These are phyloP conservation scores for Synaphobranchus kaupii DNA, from an alignment of 2,797 vertebrate genomes.

Conservation along the genomic window DNA sequence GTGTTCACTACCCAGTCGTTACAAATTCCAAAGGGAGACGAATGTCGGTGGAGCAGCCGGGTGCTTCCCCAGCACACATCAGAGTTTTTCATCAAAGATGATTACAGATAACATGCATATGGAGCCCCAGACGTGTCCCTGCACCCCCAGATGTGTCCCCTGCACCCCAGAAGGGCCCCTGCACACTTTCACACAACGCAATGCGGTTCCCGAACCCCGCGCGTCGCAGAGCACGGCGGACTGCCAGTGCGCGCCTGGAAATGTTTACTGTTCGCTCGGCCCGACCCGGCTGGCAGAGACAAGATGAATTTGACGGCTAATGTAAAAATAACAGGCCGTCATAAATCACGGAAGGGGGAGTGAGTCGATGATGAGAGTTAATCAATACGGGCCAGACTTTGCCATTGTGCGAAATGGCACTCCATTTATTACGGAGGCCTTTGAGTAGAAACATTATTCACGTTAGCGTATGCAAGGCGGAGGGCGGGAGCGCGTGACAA, in stretches of 20 bases:
- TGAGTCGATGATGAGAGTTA: constrained; percentile 92
- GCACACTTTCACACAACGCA: constrained; percentile 26
- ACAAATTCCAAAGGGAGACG: neutral
- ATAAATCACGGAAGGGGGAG: constrained; percentile 90
- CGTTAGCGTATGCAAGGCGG: constrained; percentile 74
- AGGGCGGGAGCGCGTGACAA: constrained; percentile 50
- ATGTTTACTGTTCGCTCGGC: constrained; percentile 82
- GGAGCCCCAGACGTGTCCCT: constrained; percentile 12
- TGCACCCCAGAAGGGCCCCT: constrained; percentile 26
- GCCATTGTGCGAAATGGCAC: constrained; percentile 93
- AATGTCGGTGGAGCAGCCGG: neutral
- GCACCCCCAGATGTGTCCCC: constrained; percentile 28
- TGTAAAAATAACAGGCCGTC: constrained; percentile 94
- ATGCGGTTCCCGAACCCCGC: constrained; percentile 40
- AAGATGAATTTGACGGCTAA: constrained; percentile 95
- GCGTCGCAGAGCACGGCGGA: constrained; percentile 19
- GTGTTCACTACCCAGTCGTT: neutral
- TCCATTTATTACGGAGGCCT: constrained; percentile 88
- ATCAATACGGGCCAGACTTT: constrained; percentile 93
- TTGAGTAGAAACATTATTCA: constrained; percentile 81
- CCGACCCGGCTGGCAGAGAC: constrained; percentile 79
- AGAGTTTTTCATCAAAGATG: neutral
- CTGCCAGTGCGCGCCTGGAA: constrained; percentile 44
- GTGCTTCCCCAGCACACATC: neutral
- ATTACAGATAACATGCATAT: neutral